Base-by-base conservation (phyloP, 2,113 vertebrate species). In the Xiphias gladius region DNA sequence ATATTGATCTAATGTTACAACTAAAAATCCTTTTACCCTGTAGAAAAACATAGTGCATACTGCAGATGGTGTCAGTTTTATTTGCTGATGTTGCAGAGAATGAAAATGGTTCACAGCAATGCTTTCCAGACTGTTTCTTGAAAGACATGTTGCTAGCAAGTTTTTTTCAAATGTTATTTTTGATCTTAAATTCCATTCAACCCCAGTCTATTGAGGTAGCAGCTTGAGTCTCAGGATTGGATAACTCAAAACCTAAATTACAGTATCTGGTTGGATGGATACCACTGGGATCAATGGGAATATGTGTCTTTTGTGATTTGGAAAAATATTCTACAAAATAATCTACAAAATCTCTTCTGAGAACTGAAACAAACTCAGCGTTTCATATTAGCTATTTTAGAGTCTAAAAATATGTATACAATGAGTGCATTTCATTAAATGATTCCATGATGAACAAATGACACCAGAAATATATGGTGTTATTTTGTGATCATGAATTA, bases 141-240 rank as follows among this genome's bases (percentile, higher is more conserved):
- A 28, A 35, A 54, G 13, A 58, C 67, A 24, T 20, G 1, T 39
- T 46, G 4, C 52, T 50, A 17, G 54, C 12, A 8, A 50, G 2
- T 82, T 52, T 28, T 37, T 43, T 43, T 13, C 16, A 54, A 74
- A 48, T 50, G n/a, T 64, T 64, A 16, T 41, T 61, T 72, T 57
- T 65, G 35, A 82, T 75, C 48, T 41, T 17, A 37, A 73, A 66
- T 63, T 43, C 12, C 24, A 39, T 52, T 73, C 50, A 59, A 70
- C 19, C 26, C 26, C 19, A 9, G 20, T 14, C 7, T 35, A 39
- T 22, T 46, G 1, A 12, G 63, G 14, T 17, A 0, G 30, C 7
- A 2, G 30, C 48, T 68, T 41, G 22, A 77, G n/a, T 54, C 55
- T 63, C 1, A 39, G 22, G 41, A 67, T 32, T 52, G n/a, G 16